These are phyloP conservation scores for Oxyura jamaicensis DNA, from an alignment of 2,113 vertebrate genomes.

Conservation along the genomic window DNA sequence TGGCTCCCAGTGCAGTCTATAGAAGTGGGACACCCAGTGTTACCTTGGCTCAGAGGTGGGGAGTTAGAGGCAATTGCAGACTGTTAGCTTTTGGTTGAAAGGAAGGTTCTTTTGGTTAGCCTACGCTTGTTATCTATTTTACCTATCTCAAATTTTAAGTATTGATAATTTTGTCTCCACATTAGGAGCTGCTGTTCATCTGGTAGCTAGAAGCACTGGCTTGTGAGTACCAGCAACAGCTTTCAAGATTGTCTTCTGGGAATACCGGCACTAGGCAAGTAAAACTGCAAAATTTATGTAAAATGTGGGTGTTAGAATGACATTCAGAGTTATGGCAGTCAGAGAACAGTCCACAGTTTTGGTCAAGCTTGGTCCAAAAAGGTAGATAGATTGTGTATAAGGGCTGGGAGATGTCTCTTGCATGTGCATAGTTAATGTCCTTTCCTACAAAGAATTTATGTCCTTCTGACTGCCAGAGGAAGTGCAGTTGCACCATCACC, in stretches of 20 bases:
- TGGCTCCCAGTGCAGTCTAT: neutral
- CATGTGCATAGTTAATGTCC: fast-evolving
- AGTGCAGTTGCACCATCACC: fast-evolving
- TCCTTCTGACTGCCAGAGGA: neutral
- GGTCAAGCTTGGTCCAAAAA: neutral
- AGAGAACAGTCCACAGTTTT: neutral
- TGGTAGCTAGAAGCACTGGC: neutral
- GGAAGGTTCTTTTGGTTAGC: neutral
- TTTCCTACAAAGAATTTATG: neutral
- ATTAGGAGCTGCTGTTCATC: neutral
- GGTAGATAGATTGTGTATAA: neutral
- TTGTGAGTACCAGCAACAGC: neutral
- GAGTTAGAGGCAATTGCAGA: neutral
- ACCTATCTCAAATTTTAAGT: neutral
- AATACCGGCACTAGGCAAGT: neutral
- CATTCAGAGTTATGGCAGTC: neutral
- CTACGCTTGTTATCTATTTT: neutral
- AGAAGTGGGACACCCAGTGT: neutral
- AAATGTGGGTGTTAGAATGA: fast-evolving
- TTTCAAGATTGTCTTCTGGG: neutral
- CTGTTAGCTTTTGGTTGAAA: neutral
- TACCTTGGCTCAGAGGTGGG: neutral
- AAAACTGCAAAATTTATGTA: neutral
- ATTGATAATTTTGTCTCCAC: neutral
- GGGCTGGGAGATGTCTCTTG: neutral